Base-by-base conservation (phyloP, 2,113 vertebrate species). In the Heterochromis multidens region DNA sequence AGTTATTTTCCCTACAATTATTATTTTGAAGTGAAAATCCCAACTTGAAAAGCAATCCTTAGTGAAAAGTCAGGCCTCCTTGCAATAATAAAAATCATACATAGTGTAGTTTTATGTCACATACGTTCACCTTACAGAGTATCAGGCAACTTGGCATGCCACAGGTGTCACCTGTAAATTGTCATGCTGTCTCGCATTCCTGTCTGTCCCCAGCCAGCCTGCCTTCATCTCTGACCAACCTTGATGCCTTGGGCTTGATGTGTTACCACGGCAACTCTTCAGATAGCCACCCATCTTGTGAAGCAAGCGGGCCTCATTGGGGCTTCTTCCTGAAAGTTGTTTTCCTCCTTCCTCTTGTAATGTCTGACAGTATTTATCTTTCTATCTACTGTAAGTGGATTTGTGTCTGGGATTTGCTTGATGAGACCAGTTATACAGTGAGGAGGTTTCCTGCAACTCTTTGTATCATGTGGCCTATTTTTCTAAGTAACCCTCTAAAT, bases 351-450 rank as follows among this genome's bases (percentile, higher is more conserved):
- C 59, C 59, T 77, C 46, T 83, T 89, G 79, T 52, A 60, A 56
- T 25, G 27, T 52, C 79, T 88, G 54, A 72, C 82, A 58, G 58
- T 25, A 12, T 83, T 77, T 85, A 86, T 89, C 85, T 86, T 43
- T 61, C 17, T 8, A 85, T 88, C 82, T 67, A 16, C 76, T 61
- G 27, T 90, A 90, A 90, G 85, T 91, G 65, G 84, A 91, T 93
- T 92, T 90, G 67, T 77, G 80, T 87, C 82, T 77, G 23, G 31
- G 85, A 56, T 56, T 77, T 72, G 58, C 58, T 65, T 86, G 84
- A 87, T 29, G 67, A 77, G 9, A 59, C 46, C 78, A 80, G 67
- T 82, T 79, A n/a, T 2, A n/a, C 82, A 46, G 63, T 11, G 49
- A 81, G 67, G 82, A 84, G 56, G 35, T 77, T 83, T 82, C 54